Evolutionary conservation across 2,113 vertebrate species (phyloP), one percentile per base, ranked within the genome.

Genomic region (Narcine bancroftii): DNA sequence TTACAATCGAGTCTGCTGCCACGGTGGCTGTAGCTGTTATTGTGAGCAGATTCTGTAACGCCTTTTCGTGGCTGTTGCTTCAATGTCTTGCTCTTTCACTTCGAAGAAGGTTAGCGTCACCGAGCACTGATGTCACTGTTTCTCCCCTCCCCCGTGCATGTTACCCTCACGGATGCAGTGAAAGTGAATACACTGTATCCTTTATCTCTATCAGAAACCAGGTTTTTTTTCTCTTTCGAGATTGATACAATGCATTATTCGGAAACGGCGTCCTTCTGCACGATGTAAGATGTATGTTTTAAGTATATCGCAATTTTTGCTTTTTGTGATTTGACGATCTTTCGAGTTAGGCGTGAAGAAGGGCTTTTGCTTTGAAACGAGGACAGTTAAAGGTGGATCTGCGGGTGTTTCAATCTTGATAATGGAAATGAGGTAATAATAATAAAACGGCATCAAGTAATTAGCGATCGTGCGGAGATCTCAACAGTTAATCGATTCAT

Each of bases 241-340:
- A 91, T 91, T 66, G 65, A 91, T 91, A 69, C 89, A 91, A 69
- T 91, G 89, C 65, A 33, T 91, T 91, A 91, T 91, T 91, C 21
- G 89, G 65, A 45, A 91, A 71, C 63, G 63, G 47, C 21, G 89
- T 91, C 42, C 24, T 65, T 26, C 65, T 91, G 42, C 89, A 91
- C 2, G 65, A 47, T 69, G 63, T 91, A 91, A 89, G 85, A 33
- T 91, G 89, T 65, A 71, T 39, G 65, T 91, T 91, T 91, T 91
- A 39, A 45, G 65, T 69, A 29, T 33, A 33, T 91, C 36, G 65
- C 42, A 69, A 42, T 45, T 69, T 71, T 91, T 39, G 60, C 60
- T 89, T 5, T 5, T 91, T 91, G 65, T 26, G 7, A 45, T 91
- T 91, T 91, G 63, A 71, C 45, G 63, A 91, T 91, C n/a, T 66